Evolutionary conservation across 2,888 invertebrate genomes (phyloP), one percentile per base, ranked within the genome.

Genomic region (Pheosia gnoma): DNA sequence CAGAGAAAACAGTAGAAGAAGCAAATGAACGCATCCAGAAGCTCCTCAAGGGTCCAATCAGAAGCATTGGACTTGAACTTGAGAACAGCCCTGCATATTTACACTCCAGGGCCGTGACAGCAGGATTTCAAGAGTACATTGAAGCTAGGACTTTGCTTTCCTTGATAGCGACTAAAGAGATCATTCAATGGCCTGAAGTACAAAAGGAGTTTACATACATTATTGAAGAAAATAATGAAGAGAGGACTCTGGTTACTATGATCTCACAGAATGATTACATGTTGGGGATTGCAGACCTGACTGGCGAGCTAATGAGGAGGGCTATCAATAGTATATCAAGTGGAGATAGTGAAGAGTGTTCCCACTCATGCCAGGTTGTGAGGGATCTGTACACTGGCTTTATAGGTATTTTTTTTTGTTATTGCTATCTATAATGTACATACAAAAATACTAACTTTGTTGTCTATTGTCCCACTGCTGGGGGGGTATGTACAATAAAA

Each of bases 231-330:
- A 72, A 71, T 4, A 77, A 81, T 8, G 77, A 75, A 10, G 82
- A 85, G 13, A 80, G 80, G 54, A 77, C 64, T 52, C 70, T 93
- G 3, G 74, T 78, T 1, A 88, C 92, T 5, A 68, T 87, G 75
- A 66, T 95, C 7, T 88, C 94, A 13, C 93, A 94, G 4, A 81
- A 82, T 25, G 95, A 95, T 71, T 95, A 94, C 58, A 93, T 98
- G 80, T 88, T 98, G 52, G 98, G 98, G 0, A 86, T 98, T 47
- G 96, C 96, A 0, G 98, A 98, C 89, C 93, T 98, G 41, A 98
- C 97, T 0, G 98, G 98, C 0, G 98, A 98, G 86, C 85, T 98
- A 54, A 98, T 98, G 98, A 94, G 98, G 58, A 95, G 96, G 73
- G 97, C 98, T 60, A 97, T 98, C 7, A 97, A 97, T 81, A 96